phyloP scores from a whole-genome alignment of 53 echinoderm and acorn worm species.

The Henricia sp. region DNA sequence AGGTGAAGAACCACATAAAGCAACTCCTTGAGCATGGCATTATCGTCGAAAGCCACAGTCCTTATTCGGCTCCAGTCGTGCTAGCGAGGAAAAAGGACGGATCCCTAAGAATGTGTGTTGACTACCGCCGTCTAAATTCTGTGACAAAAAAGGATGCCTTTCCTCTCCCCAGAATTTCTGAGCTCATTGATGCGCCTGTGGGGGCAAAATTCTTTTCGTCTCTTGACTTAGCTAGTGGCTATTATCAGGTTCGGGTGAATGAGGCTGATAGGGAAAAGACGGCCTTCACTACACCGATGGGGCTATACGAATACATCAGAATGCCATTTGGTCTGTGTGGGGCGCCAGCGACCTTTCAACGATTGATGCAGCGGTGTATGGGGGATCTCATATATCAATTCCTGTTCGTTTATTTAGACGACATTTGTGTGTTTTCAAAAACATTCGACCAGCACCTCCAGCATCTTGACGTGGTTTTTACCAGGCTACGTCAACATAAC shows the following conservation, averaged over 20 bases:
- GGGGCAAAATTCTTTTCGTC: conserved; percentile 22
- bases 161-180: conserved; percentile 69
- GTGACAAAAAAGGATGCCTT: conserved; percentile 79
- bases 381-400: conserved; percentile 9
- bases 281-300: conserved; percentile 23
- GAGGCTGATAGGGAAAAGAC: conserved; percentile 24
- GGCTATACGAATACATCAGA: conserved; percentile 7
- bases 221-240: conserved; percentile 22
- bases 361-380: conserved; percentile 17
- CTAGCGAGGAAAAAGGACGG: conserved; percentile 69
- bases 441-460: conserved; percentile 45
- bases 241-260: conserved; percentile 25
- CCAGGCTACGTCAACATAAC: not conserved
- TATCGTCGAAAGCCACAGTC: conserved; percentile 52
- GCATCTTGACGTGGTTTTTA: conserved; percentile 16
- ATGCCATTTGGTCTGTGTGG: conserved; percentile 45
- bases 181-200: conserved; percentile 18
- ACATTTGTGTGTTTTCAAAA: conserved; percentile 27
- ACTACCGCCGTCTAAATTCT: conserved; percentile 64
- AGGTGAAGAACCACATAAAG: conserved; percentile 58
- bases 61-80: conserved; percentile 71
- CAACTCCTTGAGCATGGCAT: conserved; percentile 16
- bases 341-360: conserved; percentile 28
- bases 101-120: conserved; percentile 62
- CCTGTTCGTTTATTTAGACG: conserved; percentile 6